Conservation (phyloP, 1,140 invertebrate genomes). For the Brachionus asplanchnoidis region DNA sequence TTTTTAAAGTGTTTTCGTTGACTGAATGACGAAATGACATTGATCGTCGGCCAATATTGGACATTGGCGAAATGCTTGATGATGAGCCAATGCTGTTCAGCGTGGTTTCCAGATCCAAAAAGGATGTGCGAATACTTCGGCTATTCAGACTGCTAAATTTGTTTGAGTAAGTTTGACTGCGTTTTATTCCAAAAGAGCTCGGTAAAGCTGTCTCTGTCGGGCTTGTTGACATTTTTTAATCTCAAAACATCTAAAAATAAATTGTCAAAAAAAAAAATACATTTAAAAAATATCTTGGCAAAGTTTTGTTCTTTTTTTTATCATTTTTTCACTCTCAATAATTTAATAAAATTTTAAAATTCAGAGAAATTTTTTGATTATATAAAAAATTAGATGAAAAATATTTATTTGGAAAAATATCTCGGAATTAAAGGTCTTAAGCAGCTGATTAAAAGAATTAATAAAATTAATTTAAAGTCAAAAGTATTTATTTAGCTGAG, state of each 20-base stretch:
- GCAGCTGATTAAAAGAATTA: too few species aligned
- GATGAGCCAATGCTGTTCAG: not conserved
- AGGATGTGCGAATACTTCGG: not conserved
- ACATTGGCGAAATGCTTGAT: not conserved
- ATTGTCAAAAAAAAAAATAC: not conserved
- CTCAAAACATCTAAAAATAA: not conserved
- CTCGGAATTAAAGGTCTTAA: too few species aligned
- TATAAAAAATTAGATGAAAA: too few species aligned
- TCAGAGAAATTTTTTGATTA: too few species aligned
- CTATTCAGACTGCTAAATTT: slow-evolving; percentile 12
- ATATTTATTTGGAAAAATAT: too few species aligned
- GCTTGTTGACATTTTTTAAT: not conserved
- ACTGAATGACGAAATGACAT: not conserved
- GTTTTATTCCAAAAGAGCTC: slow-evolving; percentile 1
- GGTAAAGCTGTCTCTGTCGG: not conserved
- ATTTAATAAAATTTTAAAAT: too few species aligned
- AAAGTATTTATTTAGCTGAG: too few species aligned
- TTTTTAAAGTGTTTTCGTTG: not conserved
- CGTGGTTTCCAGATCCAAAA: not conserved
- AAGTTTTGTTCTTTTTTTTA: too few species aligned
- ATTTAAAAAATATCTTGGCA: not conserved
- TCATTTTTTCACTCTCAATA: too few species aligned
- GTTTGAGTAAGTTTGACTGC: not conserved
- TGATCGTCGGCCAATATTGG: not conserved
- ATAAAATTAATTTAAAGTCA: too few species aligned